Conservation (phyloP, 2,888 invertebrate species). For the Lasioglossum lativentre region DNA sequence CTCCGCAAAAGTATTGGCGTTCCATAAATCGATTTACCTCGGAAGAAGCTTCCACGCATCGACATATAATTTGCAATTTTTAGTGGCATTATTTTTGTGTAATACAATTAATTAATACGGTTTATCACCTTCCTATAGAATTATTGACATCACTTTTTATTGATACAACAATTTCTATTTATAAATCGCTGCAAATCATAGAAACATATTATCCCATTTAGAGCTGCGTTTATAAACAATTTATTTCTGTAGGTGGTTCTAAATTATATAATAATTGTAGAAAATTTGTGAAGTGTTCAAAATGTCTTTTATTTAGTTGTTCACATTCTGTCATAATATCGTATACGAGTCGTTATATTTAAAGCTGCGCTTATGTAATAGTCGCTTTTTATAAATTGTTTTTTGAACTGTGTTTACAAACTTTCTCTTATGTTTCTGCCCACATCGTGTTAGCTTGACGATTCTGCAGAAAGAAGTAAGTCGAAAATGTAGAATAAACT, state of each 20-base stretch:
- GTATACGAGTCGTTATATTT: not conserved
- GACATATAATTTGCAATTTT: not conserved
- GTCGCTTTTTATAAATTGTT: no score
- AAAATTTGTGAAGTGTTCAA: not conserved
- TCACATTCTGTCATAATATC: not conserved
- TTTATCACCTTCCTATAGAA: not conserved
- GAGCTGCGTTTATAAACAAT: not conserved
- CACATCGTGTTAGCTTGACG: not conserved
- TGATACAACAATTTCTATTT: not conserved
- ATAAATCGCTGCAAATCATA: not conserved
- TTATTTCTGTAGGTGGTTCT: not conserved
- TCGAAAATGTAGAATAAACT: no score
- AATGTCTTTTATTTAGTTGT: not conserved
- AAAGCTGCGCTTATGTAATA: no score
- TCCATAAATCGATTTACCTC: constrained; percentile 13
- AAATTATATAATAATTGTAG: not conserved
- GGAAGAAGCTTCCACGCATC: not conserved
- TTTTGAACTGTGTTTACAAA: not conserved
- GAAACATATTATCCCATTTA: not conserved
- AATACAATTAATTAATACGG: not conserved
- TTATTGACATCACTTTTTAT: not conserved
- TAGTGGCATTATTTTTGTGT: not conserved
- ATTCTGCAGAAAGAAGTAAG: not conserved
- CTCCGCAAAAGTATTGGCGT: constrained; percentile 70
- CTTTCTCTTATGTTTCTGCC: not conserved